phyloP scores from a whole-genome alignment of 2,113 vertebrate genomes.

The Notarius lentiginosus region DNA sequence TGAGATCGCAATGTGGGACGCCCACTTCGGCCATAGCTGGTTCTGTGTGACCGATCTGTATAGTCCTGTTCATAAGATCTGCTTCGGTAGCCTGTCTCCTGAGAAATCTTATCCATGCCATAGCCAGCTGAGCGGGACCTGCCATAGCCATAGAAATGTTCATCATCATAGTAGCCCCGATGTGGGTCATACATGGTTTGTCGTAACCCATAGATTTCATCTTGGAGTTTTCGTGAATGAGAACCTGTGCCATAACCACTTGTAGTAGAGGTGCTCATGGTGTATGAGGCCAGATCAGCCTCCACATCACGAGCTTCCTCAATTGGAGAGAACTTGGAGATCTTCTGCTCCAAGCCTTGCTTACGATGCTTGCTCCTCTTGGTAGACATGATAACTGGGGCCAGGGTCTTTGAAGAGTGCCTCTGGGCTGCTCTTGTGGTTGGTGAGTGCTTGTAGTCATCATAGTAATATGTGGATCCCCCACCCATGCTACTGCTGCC shows the following conservation, averaged over 20 bases:
- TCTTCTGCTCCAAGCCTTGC: slow-evolving; percentile 95
- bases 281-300: slow-evolving; percentile 89
- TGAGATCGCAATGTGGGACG: slow-evolving; percentile 84
- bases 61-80: slow-evolving; percentile 89
- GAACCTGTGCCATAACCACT: slow-evolving; percentile 73
- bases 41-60: slow-evolving; percentile 77
- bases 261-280: slow-evolving; percentile 65
- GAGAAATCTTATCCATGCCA: slow-evolving; percentile 84
- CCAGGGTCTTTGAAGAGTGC: slow-evolving; percentile 85
- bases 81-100: slow-evolving; percentile 82
- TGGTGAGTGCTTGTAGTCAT: slow-evolving; percentile 79
- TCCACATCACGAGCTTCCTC: slow-evolving; percentile 98
- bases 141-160: slow-evolving; percentile 79
- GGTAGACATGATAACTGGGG: slow-evolving; percentile 86
- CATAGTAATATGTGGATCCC: slow-evolving; percentile 85
- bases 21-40: slow-evolving; percentile 73
- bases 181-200: slow-evolving; percentile 84
- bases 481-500: slow-evolving; percentile 76
- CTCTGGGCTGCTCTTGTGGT: slow-evolving; percentile 76
- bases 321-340: slow-evolving; percentile 98
- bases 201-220: slow-evolving; percentile 90
- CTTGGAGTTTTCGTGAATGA: slow-evolving; percentile 84
- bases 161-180: slow-evolving; percentile 82
- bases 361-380: slow-evolving; percentile 98
- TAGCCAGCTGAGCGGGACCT: slow-evolving; percentile 86